A percentile compares a stretch with the other conserved stretches of the same genome.
Conservation (phyloP, 1,140 invertebrate genomes). For the Drosophila novamexicana region DNA sequence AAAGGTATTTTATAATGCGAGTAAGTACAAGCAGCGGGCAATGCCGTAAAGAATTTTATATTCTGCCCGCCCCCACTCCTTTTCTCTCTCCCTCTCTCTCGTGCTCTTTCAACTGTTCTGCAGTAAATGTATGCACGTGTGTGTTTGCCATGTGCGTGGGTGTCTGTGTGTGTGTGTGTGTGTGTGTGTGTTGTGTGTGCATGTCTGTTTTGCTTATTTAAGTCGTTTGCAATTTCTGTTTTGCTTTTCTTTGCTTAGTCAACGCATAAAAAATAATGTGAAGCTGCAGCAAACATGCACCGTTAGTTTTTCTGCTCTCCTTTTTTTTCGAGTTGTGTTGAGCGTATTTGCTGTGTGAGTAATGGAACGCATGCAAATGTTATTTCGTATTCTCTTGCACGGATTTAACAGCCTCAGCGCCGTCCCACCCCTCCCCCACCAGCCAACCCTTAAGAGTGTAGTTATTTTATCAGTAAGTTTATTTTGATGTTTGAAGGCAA, state of each 20-base stretch:
- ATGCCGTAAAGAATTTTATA: slow-evolving; percentile 58
- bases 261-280: slow-evolving; percentile 78
- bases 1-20: slow-evolving; percentile 55
- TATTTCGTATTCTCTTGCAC: slow-evolving; percentile 37
- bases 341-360: slow-evolving; percentile 24
- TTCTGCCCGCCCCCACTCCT: background rate
- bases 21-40: slow-evolving; percentile 13
- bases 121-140: slow-evolving; percentile 35
- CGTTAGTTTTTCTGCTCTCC: slow-evolving; percentile 13
- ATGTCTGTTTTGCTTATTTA: slow-evolving; percentile 76
- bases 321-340: slow-evolving; percentile 3
- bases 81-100: slow-evolving; percentile 5
- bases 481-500: slow-evolving; percentile 56
- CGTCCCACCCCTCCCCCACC: background rate
- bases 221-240: slow-evolving; percentile 79
- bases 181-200: slow-evolving; percentile 17
- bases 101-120: slow-evolving; percentile 6
- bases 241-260: slow-evolving; percentile 73
- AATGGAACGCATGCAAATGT: slow-evolving; percentile 46
- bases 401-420: slow-evolving; percentile 16
- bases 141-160: slow-evolving; percentile 15
- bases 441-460: background rate
- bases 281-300: slow-evolving; percentile 52
- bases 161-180: slow-evolving; percentile 10
- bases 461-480: slow-evolving; percentile 52